Evolutionary conservation across 2,888 invertebrate genomes (phyloP), one percentile per base, ranked within the genome.

Genomic region (Choreutis nemorana): DNA sequence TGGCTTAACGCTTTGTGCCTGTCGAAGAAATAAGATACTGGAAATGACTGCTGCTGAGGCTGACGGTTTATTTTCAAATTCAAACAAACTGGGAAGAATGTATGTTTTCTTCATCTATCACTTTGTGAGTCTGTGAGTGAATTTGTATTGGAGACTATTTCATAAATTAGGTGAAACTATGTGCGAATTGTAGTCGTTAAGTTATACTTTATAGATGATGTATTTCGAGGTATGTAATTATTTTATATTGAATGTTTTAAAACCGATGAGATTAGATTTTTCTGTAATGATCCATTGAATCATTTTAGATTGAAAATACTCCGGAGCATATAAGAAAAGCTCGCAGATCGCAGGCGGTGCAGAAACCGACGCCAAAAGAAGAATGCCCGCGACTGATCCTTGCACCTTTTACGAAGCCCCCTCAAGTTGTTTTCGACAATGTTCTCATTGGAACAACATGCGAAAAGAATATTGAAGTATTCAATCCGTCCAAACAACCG

Each of bases 391-490:
- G 75, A 24, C 73, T 88, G 8, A 57, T 81, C 24, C 67, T 88
- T 44, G 86, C 84, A 7, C 87, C 87, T 2, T 89, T 89, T 61
- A 80, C 83, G n/a, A 65, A 79, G 31, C 83, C 82, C 41, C 83
- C 87, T 2, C 85, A 84, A 65, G 80, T 88, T 10, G 72, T 82
- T n/a, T 88, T 88, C 47, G 85, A 87, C 37, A 80, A 86, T 71
- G 82, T 87, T 31, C 62, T 77, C 4, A 65, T 87, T 31, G 83
- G 85, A 9, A 68, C 79, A 23, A 63, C 73, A 7, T 81, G 81
- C 31, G 75, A 70, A 31, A 78, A 81, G 39, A 60, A 65, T 28
- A 56, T 88, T 33, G 73, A 83, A 42, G 63, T 88, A 8, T 60
- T 70, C 28, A 88, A 88, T 59, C 85, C 87, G 7, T 46, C 59